A percentile compares a stretch with the other conserved stretches of the same genome.
Evolutionary conservation across 2,888 invertebrate genomes (phyloP).

Genomic region (Sphecodes monilicornis): DNA sequence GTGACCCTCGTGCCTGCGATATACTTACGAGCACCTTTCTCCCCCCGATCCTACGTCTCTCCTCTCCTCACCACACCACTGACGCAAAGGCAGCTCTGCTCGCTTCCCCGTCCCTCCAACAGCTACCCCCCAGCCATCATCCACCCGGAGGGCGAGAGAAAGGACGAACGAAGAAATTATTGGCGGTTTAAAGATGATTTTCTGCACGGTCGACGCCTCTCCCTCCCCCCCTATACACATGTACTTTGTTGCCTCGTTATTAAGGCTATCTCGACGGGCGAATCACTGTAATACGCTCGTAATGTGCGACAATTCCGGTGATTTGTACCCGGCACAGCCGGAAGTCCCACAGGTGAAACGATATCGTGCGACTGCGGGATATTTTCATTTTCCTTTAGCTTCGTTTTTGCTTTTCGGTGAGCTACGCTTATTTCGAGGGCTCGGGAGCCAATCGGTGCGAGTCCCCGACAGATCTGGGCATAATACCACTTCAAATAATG

Average conservation of each 20-base stretch:
- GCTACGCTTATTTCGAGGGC: too few relatives aligned
- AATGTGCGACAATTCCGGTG: constrained; percentile 70
- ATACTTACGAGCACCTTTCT: constrained; percentile 60
- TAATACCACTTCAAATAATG: too few relatives aligned
- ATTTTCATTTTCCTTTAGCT: neutral
- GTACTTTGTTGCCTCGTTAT: constrained; percentile 70
- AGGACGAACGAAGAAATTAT: constrained; percentile 66
- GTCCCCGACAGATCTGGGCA: too few relatives aligned
- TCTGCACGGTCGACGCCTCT: constrained; percentile 70
- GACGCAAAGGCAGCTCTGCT: neutral
- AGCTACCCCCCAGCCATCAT: neutral
- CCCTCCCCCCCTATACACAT: constrained; percentile 60
- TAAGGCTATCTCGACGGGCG: constrained; percentile 58
- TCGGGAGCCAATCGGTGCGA: neutral
- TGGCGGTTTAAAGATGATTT: constrained; percentile 72
- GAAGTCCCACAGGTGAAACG: constrained; percentile 46
- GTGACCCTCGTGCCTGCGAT: constrained; percentile 69
- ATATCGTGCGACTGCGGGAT: neutral
- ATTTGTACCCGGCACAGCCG: constrained; percentile 64
- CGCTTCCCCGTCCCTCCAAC: neutral
- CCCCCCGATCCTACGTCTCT: neutral
- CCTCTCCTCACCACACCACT: neutral
- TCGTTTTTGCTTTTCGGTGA: neutral
- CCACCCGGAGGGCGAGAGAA: constrained; percentile 12
- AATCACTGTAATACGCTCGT: constrained; percentile 71